These are phyloP conservation scores for Oscheius onirici DNA, from an alignment of 2,888 invertebrate genomes.

Conservation along the genomic window DNA sequence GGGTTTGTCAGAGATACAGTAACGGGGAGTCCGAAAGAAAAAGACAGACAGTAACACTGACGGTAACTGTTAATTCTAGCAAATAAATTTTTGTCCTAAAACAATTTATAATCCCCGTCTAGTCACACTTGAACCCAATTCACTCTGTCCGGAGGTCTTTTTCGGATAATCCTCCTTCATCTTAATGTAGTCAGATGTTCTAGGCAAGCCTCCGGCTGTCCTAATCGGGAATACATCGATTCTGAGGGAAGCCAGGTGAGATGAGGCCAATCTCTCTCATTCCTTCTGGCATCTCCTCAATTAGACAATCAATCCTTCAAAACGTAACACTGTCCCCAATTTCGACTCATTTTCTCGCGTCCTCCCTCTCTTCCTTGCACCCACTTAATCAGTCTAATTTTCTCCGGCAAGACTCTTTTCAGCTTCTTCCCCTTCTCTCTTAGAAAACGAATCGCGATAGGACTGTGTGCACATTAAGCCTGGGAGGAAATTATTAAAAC, in stretches of 20 bases:
- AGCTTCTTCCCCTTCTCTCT: neutral
- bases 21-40: neutral
- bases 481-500: too few relatives aligned
- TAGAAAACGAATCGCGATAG: neutral
- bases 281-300: conserved; percentile 2
- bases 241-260: conserved; percentile 28
- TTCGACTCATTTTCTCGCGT: conserved; percentile 25
- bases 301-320: neutral
- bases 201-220: neutral
- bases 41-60: too few relatives aligned
- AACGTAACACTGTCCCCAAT: neutral
- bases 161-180: conserved; percentile 12
- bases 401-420: neutral
- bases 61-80: too few relatives aligned
- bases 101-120: too few relatives aligned
- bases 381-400: conserved; percentile 32
- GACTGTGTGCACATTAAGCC: too few relatives aligned
- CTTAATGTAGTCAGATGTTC: conserved; percentile 29
- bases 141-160: neutral
- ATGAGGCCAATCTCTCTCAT: conserved; percentile 16
- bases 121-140: neutral
- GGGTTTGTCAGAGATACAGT: neutral
- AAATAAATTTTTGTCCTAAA: too few relatives aligned
- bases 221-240: conserved; percentile 32
- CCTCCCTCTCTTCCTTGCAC: conserved; percentile 12